Percentiles rank a stretch among this genome's conserved stretches.
Conservation (phyloP, 2,113 vertebrate genomes). For the Podarcis cretensis region DNA sequence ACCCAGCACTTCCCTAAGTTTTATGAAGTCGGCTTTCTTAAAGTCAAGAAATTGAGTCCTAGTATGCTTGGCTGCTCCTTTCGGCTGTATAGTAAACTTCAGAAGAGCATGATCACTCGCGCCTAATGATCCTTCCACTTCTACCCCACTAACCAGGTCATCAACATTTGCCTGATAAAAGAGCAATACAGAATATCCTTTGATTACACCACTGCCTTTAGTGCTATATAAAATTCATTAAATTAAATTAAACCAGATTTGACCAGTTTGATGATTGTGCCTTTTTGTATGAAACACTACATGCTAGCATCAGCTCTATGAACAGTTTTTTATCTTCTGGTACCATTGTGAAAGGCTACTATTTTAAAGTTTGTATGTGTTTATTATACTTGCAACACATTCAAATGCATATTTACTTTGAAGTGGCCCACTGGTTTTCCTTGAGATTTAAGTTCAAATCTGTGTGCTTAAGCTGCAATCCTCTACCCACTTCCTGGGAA, state of each 20-base stretch:
- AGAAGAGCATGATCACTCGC: no score
- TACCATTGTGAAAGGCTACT: neutral
- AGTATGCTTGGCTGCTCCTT: no score
- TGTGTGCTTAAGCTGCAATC: no score
- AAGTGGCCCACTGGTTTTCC: no score
- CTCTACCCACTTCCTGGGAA: no score
- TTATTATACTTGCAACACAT: neutral
- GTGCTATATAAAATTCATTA: slow-evolving; percentile 5
- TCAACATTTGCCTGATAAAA: slow-evolving; percentile 42
- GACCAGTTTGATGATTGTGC: slow-evolving; percentile 34
- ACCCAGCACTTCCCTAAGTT: no score
- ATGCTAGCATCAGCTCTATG: neutral
- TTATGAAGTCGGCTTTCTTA: no score
- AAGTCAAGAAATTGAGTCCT: no score
- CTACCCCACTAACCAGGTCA: no score
- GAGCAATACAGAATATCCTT: slow-evolving; percentile 48
- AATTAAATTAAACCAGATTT: slow-evolving; percentile 45
- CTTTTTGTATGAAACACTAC: slow-evolving; percentile 38
- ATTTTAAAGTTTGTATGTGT: neutral
- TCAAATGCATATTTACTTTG: neutral
- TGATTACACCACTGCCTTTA: slow-evolving; percentile 4
- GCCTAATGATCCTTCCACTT: no score
- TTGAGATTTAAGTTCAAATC: no score
- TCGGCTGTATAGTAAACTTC: no score
- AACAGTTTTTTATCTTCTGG: slow-evolving; percentile 17